A percentile compares a stretch with the other conserved stretches of the same genome.
phyloP scores from a whole-genome alignment of 2,888 invertebrate genomes.

The Epirrhoe tristata region DNA sequence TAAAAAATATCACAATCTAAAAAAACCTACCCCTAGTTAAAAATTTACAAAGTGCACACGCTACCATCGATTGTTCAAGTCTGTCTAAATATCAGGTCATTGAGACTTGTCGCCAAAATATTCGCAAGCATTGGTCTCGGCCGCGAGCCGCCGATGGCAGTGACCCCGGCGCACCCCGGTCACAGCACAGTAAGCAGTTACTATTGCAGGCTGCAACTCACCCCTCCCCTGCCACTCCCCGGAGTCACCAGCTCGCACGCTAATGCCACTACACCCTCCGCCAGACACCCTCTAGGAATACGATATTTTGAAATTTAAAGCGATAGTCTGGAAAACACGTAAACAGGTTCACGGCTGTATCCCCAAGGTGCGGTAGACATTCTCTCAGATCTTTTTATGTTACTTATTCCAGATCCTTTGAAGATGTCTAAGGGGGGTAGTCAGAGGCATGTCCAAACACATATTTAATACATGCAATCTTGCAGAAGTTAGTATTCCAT shows the following conservation, averaged over 20 bases:
- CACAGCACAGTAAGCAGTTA: conserved; percentile 65
- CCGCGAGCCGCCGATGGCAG: conserved; percentile 84
- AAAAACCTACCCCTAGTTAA: conserved; percentile 12
- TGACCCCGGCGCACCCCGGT: conserved; percentile 86
- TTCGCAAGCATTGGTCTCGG: conserved; percentile 64
- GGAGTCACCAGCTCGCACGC: conserved; percentile 36
- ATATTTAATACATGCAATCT: no score
- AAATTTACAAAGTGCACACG: conserved; percentile 29
- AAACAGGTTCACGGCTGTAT: no score
- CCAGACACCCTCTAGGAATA: conserved; percentile 39
- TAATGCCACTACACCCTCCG: conserved; percentile 36
- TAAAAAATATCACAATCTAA: no score
- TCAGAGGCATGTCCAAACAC: no score
- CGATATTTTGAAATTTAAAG: conserved; percentile 34
- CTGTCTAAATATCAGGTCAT: conserved; percentile 54
- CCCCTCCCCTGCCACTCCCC: conserved; percentile 51
- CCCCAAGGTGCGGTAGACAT: no score
- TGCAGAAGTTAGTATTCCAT: no score
- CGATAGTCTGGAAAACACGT: conserved; percentile 34
- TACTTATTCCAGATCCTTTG: no score
- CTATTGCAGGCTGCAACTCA: conserved; percentile 24
- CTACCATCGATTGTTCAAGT: conserved; percentile 43
- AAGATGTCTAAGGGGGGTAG: no score
- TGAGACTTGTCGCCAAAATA: conserved; percentile 75
- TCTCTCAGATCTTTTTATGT: no score